A percentile compares a stretch with the other conserved stretches of the same genome.
These are phyloP conservation scores for Chaetura pelagica DNA, from an alignment of 2,113 vertebrate genomes.

Conservation along the genomic window DNA sequence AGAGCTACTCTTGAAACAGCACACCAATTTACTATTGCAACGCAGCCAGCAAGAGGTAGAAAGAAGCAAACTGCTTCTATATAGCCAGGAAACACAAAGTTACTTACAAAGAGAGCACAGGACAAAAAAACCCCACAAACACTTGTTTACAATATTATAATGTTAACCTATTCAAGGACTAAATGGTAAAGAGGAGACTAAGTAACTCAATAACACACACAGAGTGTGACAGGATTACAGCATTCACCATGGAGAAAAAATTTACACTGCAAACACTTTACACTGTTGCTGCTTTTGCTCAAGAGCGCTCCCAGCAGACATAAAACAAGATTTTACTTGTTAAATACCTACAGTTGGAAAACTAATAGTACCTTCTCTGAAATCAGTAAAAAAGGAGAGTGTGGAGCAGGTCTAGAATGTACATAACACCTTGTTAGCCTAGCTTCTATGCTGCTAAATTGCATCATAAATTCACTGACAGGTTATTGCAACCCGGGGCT, in stretches of 20 bases:
- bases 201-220: not conserved
- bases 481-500: not conserved
- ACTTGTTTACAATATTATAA: not conserved
- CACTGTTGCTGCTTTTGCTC: not conserved
- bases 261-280: not conserved
- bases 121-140: not conserved
- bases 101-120: not conserved
- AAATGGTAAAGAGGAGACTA: not conserved
- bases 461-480: not conserved
- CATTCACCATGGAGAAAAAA: not conserved
- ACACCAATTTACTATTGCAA: not conserved
- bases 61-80: not conserved
- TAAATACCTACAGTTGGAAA: not conserved
- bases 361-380: not conserved
- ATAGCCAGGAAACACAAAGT: not conserved
- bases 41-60: not conserved
- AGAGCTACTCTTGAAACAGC: constrained; percentile 34
- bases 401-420: not conserved
- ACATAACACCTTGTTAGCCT: not conserved
- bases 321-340: not conserved
- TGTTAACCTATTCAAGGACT: not conserved
- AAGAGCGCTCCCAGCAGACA: not conserved
- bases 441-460: accelerated
- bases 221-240: not conserved
- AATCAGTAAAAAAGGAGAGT: not conserved